Base-by-base conservation (phyloP, 2,113 vertebrate species). In the Hirundichthys speculiger region DNA sequence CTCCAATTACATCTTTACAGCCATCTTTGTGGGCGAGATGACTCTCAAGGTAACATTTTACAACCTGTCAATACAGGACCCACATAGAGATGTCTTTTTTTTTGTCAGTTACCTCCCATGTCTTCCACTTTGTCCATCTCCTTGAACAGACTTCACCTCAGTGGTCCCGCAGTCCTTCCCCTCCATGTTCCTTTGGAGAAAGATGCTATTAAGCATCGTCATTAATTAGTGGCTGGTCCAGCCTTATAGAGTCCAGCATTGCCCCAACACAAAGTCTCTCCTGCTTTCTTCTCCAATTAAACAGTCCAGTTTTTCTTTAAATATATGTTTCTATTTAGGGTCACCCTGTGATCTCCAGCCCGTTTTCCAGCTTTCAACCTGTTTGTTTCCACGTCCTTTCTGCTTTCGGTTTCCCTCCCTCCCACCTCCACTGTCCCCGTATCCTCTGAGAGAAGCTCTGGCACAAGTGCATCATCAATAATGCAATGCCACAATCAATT, bases 1-100 rank as follows among this genome's bases (percentile, higher is more conserved):
- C 73, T 99, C 98, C 89, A 99, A 99, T 93, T 99, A 99, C 92
- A 96, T 99, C 91, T 99, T 99, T 91, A 99, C 97, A 52, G 96
- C 96, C 82, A 99, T 99, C 88, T 99, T 99, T 62, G 98, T 98
- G 86, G 94, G 94, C 65, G 98, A 99, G 89, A 99, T 99, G 98
- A 98, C 96, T 7, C 88, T 99, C 50, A 99, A 99, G 96, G 98
- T 98, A 94, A 86, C 69, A 19, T 58, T 82, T 87, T 75, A 69
- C 54, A 42, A 34, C 43, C 68, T 22, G 55, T 52, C 58, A 42
- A 13, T 49, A 34, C 67, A 45, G 27, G 46, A 4, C 27, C 27
- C 12, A 21, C 40, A 43, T 15, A n/a, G 34, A 42, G 16, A 19
- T 19, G 2, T 20, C 16, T 57, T 64, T 48, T 51, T 30, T 6